Conservation (phyloP, 1,140 invertebrate species). For the Belonocnema kinseyi region DNA sequence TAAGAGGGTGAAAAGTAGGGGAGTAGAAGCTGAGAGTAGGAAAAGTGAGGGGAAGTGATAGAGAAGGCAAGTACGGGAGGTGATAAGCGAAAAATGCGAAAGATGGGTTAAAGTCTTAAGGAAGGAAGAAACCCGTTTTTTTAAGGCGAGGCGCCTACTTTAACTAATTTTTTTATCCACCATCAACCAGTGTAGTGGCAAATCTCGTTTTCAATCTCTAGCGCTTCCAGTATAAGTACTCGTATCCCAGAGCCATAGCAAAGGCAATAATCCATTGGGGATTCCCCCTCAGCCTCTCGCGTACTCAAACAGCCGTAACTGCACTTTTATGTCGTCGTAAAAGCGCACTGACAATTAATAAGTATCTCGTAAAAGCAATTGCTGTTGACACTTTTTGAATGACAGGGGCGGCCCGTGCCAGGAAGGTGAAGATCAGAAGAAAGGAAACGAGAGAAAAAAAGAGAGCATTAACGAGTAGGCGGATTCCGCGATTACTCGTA, state of each 20-base stretch:
- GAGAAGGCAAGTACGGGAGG: too few relatives aligned
- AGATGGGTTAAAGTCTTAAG: too few relatives aligned
- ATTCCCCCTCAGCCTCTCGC: slow-evolving; percentile 53
- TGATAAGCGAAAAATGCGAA: too few relatives aligned
- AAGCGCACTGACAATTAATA: slow-evolving; percentile 76
- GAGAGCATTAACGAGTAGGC: slow-evolving; percentile 42
- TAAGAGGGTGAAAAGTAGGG: too few relatives aligned
- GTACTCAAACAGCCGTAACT: slow-evolving; percentile 71
- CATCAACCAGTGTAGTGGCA: neutral
- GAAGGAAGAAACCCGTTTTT: too few relatives aligned
- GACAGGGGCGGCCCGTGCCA: slow-evolving; percentile 64
- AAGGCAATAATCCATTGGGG: slow-evolving; percentile 68
- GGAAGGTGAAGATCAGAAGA: slow-evolving; percentile 34
- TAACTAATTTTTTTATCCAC: too few relatives aligned
- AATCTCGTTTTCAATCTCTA: slow-evolving; percentile 25
- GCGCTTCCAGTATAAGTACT: slow-evolving; percentile 45
- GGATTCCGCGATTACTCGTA: slow-evolving; percentile 67
- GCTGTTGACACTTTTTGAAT: slow-evolving; percentile 76
- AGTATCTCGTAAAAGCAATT: slow-evolving; percentile 77
- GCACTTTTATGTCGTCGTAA: slow-evolving; percentile 75
- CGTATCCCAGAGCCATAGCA: slow-evolving; percentile 45
- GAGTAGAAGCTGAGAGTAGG: too few relatives aligned
- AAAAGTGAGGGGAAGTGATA: too few relatives aligned
- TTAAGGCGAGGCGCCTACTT: too few relatives aligned
- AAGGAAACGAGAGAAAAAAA: slow-evolving; percentile 47